phyloP scores from a whole-genome alignment of 2,797 vertebrate species.

The Pristis pectinata region DNA sequence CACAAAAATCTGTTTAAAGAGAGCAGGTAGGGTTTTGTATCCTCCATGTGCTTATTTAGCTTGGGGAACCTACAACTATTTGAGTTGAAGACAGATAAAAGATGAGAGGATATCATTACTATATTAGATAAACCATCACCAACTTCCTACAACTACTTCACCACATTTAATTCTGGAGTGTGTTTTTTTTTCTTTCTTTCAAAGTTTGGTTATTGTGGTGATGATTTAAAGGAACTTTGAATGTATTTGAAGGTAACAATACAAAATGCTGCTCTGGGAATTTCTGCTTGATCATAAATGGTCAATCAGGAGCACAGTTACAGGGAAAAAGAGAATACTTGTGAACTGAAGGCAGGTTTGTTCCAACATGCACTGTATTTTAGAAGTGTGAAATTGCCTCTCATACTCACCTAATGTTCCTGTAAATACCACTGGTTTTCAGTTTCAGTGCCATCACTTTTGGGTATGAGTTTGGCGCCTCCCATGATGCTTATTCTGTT shows the following conservation, averaged over 20 bases:
- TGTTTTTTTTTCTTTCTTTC: background rate
- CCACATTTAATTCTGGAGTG: background rate
- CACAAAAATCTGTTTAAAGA: background rate
- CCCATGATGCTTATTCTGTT: background rate
- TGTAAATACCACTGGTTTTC: background rate
- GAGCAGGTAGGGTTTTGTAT: background rate
- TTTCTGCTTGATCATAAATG: background rate
- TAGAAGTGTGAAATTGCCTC: background rate
- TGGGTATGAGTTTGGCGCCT: background rate
- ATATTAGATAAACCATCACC: background rate
- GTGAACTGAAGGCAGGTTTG: background rate
- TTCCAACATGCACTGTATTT: background rate
- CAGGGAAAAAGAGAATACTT: background rate
- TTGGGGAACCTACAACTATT: background rate
- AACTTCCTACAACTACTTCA: background rate
- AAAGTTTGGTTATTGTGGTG: background rate
- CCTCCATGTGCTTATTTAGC: background rate
- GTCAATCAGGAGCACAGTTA: too few relatives aligned
- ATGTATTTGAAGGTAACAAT: background rate
- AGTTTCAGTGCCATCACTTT: slow-evolving; percentile 20
- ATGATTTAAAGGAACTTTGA: background rate
- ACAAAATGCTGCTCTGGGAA: background rate
- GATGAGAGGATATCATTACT: background rate
- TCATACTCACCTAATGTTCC: background rate
- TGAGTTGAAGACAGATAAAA: background rate